Percentiles rank a stretch among this genome's conserved stretches.
phyloP scores from a whole-genome alignment of 2,888 invertebrate species.

The Brachycybe producta region DNA sequence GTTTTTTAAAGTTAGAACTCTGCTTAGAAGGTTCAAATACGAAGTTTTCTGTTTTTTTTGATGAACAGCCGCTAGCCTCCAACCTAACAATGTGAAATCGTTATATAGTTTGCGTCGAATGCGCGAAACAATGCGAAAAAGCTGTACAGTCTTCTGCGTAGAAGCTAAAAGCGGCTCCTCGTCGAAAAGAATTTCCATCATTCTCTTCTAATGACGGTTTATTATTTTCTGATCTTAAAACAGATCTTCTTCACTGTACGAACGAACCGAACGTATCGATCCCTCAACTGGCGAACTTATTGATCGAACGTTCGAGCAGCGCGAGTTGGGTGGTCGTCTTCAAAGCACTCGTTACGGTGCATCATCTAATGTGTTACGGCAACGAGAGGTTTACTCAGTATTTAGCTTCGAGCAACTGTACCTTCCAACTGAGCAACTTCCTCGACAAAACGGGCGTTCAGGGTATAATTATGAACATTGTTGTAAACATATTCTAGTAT shows the following conservation, averaged over 20 bases:
- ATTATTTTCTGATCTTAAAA: no score
- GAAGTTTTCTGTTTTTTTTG: no score
- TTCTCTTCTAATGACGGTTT: no score
- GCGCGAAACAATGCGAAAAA: no score
- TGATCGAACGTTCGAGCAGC: constrained; percentile 95
- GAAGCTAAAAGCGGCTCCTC: no score
- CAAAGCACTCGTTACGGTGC: constrained; percentile 93
- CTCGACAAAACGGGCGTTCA: constrained; percentile 94
- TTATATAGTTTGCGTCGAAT: no score
- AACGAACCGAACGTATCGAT: constrained; percentile 99
- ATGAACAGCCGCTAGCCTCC: no score
- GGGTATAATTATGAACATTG: constrained; percentile 54
- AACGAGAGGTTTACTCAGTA: constrained; percentile 99
- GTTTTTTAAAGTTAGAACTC: no score
- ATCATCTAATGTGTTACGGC: constrained; percentile 98
- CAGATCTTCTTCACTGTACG: constrained; percentile 98
- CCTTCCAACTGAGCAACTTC: constrained; percentile 95
- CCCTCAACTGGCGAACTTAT: constrained; percentile 94
- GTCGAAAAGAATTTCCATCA: no score
- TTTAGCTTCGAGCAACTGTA: constrained; percentile 97
- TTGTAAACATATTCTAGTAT: background rate
- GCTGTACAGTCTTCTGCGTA: no score
- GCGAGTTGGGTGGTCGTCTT: constrained; percentile 98
- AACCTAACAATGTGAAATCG: no score
- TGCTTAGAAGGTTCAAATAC: no score